These are phyloP conservation scores for Harlomillsia oculata DNA, from an alignment of 1,140 invertebrate species.

Conservation along the genomic window DNA sequence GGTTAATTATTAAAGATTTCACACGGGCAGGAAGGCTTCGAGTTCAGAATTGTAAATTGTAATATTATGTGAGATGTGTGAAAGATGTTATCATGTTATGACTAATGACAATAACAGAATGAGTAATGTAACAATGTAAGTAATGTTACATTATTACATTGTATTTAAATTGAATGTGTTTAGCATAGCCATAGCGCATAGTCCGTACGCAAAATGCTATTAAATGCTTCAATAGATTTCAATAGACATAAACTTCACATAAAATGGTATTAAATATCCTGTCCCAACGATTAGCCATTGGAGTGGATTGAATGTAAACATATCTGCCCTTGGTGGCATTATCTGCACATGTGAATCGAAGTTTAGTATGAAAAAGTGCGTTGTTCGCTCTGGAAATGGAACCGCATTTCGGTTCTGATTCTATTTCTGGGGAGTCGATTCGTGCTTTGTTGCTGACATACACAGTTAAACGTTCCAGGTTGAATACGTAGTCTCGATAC, in stretches of 20 bases:
- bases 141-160: no score
- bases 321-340: constrained; percentile 45
- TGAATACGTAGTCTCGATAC: constrained; percentile 46
- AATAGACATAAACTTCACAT: constrained; percentile 50
- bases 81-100: no score
- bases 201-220: no score
- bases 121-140: no score
- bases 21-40: no score
- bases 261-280: constrained; percentile 47
- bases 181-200: no score
- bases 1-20: no score
- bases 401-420: constrained; percentile 43
- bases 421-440: constrained; percentile 36
- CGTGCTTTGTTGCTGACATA: constrained; percentile 46
- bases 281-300: constrained; percentile 46
- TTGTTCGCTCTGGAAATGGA: constrained; percentile 46
- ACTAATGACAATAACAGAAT: no score
- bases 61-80: no score
- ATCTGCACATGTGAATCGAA: constrained; percentile 46
- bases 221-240: constrained; percentile 3
- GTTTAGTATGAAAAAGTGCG: constrained; percentile 44
- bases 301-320: constrained; percentile 47
- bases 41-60: no score
- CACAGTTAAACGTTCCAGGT: constrained; percentile 47
- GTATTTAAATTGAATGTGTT: no score